Evolutionary conservation across 2,113 vertebrate genomes (phyloP).

Genomic region (Patagioenas fasciata): DNA sequence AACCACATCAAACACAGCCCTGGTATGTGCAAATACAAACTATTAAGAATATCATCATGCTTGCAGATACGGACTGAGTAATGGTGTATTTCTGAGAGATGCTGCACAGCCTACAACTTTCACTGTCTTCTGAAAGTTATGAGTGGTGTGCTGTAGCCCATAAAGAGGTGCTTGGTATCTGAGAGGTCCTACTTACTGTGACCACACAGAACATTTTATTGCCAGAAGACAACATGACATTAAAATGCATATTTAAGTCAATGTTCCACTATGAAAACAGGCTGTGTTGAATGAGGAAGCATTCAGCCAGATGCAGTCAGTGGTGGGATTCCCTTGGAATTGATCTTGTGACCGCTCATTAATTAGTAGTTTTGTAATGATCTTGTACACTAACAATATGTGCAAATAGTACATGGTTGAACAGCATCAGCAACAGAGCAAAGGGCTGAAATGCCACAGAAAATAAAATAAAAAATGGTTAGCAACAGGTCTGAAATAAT

Average conservation of each 20-base stretch:
- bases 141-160: neutral
- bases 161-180: neutral
- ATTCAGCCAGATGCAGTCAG: neutral
- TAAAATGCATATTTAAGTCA: neutral
- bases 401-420: neutral
- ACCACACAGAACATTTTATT: neutral
- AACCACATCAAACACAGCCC: neutral
- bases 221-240: neutral
- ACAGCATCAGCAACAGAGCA: neutral
- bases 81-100: neutral
- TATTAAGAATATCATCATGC: neutral
- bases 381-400: neutral
- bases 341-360: neutral
- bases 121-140: neutral
- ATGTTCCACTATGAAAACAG: neutral
- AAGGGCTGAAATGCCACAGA: neutral
- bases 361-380: neutral
- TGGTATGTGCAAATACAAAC: neutral
- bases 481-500: neutral
- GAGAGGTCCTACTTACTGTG: neutral
- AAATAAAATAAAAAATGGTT: neutral
- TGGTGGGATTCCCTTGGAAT: neutral
- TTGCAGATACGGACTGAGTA: neutral
- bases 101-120: neutral
- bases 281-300: neutral